Conservation (phyloP, 2,113 vertebrate genomes). For the Piaya cayana region DNA sequence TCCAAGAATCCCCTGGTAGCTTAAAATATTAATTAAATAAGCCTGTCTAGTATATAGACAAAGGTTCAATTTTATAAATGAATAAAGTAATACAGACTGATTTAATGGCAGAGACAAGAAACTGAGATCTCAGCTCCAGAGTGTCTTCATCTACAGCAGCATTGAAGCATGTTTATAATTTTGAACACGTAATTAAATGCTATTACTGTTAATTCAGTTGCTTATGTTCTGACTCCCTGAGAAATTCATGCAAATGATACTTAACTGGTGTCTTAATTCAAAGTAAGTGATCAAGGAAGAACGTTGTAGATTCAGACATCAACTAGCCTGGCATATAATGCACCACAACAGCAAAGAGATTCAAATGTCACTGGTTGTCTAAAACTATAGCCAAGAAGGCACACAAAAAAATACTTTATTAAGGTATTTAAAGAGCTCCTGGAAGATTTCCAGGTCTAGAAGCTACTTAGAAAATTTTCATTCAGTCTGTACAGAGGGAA, state of each 20-base stretch:
- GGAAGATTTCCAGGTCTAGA: neutral
- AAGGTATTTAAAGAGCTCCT: neutral
- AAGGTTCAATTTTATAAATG: neutral
- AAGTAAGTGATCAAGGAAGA: neutral
- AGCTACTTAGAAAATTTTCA: neutral
- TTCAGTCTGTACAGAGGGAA: neutral
- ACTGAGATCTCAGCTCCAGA: neutral
- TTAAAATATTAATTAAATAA: constrained; percentile 34
- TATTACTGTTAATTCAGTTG: neutral
- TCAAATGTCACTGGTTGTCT: neutral
- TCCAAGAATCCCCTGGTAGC: neutral
- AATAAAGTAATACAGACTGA: neutral
- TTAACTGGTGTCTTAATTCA: neutral
- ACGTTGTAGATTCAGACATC: fast-evolving
- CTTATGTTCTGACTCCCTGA: neutral
- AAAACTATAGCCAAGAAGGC: neutral
- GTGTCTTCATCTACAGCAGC: neutral
- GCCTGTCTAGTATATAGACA: neutral
- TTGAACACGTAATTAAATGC: neutral
- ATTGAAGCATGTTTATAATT: neutral
- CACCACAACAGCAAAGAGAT: neutral
- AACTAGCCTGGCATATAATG: fast-evolving
- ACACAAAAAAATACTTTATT: neutral
- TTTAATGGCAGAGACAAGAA: neutral
- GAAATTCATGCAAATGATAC: neutral